Evolutionary conservation across 2,113 vertebrate species (phyloP).

Genomic region (Patagioenas fasciata): DNA sequence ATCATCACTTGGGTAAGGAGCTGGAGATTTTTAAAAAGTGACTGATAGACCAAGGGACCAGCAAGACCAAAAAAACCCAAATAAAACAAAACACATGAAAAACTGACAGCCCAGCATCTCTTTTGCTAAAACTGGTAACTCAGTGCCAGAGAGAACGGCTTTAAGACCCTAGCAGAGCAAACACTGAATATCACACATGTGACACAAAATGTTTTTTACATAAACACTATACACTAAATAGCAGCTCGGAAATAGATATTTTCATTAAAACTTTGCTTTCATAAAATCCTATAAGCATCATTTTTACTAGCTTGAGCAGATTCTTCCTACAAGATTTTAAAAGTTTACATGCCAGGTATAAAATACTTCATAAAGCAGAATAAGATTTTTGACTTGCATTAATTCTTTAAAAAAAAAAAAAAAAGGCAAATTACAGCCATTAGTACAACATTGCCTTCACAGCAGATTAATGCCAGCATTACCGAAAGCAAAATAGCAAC

Average conservation of each 20-base stretch:
- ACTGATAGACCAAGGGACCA: not conserved
- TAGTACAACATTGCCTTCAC: not conserved
- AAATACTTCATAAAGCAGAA: not conserved
- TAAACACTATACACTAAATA: not conserved
- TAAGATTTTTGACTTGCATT: not conserved
- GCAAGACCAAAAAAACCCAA: not conserved
- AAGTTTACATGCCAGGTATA: not conserved
- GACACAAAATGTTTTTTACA: not conserved
- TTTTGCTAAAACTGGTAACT: not conserved
- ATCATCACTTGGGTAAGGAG: not conserved
- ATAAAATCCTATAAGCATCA: not conserved
- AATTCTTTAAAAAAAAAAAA: no score
- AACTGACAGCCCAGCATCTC: not conserved
- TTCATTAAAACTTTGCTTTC: not conserved
- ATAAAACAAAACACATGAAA: no score
- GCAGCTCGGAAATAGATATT: not conserved
- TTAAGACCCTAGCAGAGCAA: not conserved
- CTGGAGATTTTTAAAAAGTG: not conserved
- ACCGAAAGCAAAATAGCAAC: not conserved
- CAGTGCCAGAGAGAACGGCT: not conserved
- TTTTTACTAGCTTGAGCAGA: conserved; percentile 15
- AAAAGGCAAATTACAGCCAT: not conserved
- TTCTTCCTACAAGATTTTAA: not conserved
- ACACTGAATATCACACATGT: not conserved
- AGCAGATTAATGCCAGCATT: not conserved